Evolutionary conservation across 1,140 invertebrate genomes (phyloP), one percentile per base, ranked within the genome.

Genomic region (Lordiphosa clarofinis): DNA sequence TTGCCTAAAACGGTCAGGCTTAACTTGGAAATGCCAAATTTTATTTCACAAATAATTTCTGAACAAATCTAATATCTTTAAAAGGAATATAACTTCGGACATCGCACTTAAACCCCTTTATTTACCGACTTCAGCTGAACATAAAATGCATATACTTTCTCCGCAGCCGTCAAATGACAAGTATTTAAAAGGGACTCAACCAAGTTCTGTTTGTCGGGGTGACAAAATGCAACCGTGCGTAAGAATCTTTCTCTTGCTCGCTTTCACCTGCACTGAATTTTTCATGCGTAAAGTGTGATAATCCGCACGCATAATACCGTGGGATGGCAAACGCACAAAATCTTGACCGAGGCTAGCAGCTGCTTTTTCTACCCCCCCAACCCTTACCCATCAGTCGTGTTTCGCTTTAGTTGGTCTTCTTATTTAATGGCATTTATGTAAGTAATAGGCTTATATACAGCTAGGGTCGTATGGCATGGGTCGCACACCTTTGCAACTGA

Each of bases 361-460:
- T 33, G 4, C 6, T 40, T 1, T 31, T 11, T 7, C 10, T 13
- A 12, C 33, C 21, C 24, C 13, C 15, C 11, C 39, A 37, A 9
- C 4, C 2, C 12, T 9, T 36, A 4, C 40, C 12, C 1, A 12
- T 24, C 46, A 10, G 46, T 8, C 21, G 46, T 7, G 4, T 24
- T 11, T 13, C 21, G 35, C 35, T 15, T 13, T 13, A 40, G 46
- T 49, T 33, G 37, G 43, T 58, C 63, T 59, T 47, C 46, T 39
- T 56, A 64, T 68, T 68, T 68, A 68, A 53, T 59, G 42, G 21
- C 56, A 68, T 68, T 67, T 67, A 59, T 53, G 63, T 68, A 68
- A 68, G 64, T 68, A 68, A 68, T 59, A 68, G 64, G 64, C 68
- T 68, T 68, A 67, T 28, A 5, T 28, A 28, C 24, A 1, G 2